A percentile compares a stretch with the other conserved stretches of the same genome.
Conservation (phyloP, 2,797 vertebrate genomes). For the Sebastes alutus region DNA sequence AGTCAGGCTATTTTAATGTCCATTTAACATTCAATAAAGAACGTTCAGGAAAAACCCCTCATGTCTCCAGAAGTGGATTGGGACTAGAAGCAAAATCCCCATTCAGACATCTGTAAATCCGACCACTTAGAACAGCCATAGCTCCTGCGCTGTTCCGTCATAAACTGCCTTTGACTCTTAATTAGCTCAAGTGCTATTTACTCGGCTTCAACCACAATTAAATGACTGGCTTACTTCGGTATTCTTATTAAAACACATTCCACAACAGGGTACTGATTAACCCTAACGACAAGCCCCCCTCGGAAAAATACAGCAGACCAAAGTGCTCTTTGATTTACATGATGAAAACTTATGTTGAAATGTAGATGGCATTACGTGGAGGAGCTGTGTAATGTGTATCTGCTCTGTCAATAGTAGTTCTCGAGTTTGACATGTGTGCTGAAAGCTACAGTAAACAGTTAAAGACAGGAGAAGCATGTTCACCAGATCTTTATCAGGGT, state of each 20-base stretch:
- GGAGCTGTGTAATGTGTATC: neutral
- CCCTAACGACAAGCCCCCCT: constrained; percentile 43
- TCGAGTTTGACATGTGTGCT: neutral
- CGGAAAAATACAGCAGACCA: constrained; percentile 1
- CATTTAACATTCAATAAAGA: constrained; percentile 29
- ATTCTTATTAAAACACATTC: constrained; percentile 75
- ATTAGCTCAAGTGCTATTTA: constrained; percentile 65
- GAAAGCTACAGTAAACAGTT: neutral
- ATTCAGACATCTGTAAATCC: constrained; percentile 42
- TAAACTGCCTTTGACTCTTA: constrained; percentile 60
- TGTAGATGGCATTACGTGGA: neutral
- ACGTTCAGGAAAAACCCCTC: neutral
- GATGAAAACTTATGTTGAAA: constrained; percentile 17
- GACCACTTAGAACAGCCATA: constrained; percentile 24
- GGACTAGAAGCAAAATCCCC: constrained; percentile 14
- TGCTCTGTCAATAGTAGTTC: neutral
- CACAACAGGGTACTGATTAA: constrained; percentile 58
- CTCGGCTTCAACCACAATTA: constrained; percentile 60
- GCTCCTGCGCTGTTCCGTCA: constrained; percentile 19
- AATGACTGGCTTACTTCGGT: constrained; percentile 53
- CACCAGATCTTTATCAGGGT: constrained; percentile 32
- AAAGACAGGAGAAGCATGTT: neutral
- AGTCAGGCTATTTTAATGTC: constrained; percentile 2
- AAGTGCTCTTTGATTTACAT: constrained; percentile 35
- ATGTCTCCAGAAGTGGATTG: neutral